Evolutionary conservation across 2,113 vertebrate species (phyloP).

Genomic region (Brienomyrus longianalis): DNA sequence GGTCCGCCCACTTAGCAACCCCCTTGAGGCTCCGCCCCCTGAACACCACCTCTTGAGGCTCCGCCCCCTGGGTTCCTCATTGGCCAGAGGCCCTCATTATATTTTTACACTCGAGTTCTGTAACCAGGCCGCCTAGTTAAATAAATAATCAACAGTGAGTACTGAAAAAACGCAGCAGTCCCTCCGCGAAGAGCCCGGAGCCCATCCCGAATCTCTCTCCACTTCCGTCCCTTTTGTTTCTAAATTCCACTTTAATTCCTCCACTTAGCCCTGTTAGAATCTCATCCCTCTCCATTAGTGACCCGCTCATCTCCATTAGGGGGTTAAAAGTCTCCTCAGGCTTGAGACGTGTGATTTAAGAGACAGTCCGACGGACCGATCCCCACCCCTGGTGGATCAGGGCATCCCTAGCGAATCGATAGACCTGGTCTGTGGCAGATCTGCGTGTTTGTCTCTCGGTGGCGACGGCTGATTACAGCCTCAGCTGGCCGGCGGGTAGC

Average conservation of each 20-base stretch:
- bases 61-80: background rate
- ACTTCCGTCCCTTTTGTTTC: background rate
- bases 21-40: background rate
- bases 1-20: background rate
- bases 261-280: background rate
- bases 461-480: slow-evolving; percentile 17
- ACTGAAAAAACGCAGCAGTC: background rate
- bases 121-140: background rate
- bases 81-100: background rate
- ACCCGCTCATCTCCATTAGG: background rate
- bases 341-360: background rate
- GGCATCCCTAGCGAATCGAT: slow-evolving; percentile 22
- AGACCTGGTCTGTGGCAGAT: slow-evolving; percentile 30
- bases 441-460: slow-evolving; percentile 27
- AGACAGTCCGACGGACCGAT: background rate
- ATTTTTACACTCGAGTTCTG: background rate
- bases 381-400: too few species aligned
- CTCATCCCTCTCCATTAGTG: background rate
- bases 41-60: background rate
- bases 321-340: background rate
- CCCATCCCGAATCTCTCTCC: background rate
- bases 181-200: background rate
- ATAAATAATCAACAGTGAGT: background rate
- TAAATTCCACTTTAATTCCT: background rate
- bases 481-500: slow-evolving; percentile 27